These are phyloP conservation scores for Catocala fraxini DNA, from an alignment of 2,888 invertebrate species.

Conservation along the genomic window DNA sequence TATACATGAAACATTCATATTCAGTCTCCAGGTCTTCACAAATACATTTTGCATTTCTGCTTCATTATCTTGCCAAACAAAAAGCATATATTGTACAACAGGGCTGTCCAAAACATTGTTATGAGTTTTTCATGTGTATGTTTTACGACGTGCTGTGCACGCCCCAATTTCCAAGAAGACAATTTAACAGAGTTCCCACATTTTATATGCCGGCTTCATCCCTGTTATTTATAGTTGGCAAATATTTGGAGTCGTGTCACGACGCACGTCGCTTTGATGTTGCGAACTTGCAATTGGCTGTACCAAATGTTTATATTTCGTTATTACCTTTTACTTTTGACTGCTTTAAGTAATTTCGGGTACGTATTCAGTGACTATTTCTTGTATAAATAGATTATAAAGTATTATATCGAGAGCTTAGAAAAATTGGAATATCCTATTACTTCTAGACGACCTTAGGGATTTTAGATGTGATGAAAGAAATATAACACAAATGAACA, in stretches of 20 bases:
- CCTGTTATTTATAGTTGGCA: conserved; percentile 44
- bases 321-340: conserved; percentile 13
- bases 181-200: conserved; percentile 42
- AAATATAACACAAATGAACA: too few species aligned
- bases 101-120: conserved; percentile 42
- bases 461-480: too few species aligned
- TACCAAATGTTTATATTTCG: conserved; percentile 31
- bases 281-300: conserved; percentile 28
- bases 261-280: conserved; percentile 45
- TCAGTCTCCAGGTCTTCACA: not conserved
- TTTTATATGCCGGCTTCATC: conserved; percentile 42
- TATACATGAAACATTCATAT: not conserved
- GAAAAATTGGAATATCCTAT: too few species aligned
- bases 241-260: conserved; percentile 43
- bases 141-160: conserved; percentile 40
- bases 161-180: conserved; percentile 46
- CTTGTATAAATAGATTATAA: too few species aligned
- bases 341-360: not conserved
- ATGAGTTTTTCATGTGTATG: conserved; percentile 35
- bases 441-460: too few species aligned
- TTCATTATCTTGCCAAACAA: conserved; percentile 19
- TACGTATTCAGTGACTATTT: not conserved
- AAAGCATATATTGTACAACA: conserved; percentile 25
- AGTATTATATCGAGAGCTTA: too few species aligned
- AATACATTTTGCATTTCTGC: conserved; percentile 5